phyloP scores from a whole-genome alignment of 2,797 vertebrate species.

The Lepus oiostolus region DNA sequence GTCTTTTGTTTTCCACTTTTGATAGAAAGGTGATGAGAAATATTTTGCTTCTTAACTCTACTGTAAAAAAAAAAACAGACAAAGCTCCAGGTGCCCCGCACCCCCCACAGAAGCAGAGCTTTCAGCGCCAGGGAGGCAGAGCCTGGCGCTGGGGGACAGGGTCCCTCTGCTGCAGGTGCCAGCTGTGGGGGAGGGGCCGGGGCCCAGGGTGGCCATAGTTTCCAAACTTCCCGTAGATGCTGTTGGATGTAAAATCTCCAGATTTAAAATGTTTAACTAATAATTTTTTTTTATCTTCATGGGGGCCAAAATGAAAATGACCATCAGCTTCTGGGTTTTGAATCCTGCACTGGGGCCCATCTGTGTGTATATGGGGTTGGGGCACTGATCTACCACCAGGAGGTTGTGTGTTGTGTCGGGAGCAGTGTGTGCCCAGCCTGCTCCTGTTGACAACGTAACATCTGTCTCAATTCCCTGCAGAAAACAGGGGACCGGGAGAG shows the following conservation, averaged over 20 bases:
- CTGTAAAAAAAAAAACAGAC: background rate
- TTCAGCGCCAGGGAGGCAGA: background rate
- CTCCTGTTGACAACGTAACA: background rate
- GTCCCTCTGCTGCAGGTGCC: conserved; percentile 22
- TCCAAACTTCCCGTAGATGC: conserved; percentile 28
- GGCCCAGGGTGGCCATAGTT: background rate
- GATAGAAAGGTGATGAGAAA: conserved; percentile 74
- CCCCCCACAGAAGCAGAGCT: background rate
- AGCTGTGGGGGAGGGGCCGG: too few relatives aligned
- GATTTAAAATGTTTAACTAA: background rate
- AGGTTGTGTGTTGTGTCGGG: background rate
- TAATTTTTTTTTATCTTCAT: conserved; percentile 7
- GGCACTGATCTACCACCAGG: background rate
- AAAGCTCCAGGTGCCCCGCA: background rate
- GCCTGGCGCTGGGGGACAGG: background rate
- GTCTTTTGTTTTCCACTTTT: conserved; percentile 83
- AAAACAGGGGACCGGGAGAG: background rate
- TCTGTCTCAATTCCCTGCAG: background rate
- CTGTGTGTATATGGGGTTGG: background rate
- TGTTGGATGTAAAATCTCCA: conserved; percentile 7
- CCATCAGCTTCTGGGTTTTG: background rate
- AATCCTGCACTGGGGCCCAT: background rate
- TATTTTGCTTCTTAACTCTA: conserved; percentile 66
- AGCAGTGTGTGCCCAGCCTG: background rate
- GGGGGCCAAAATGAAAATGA: conserved; percentile 20